Evolutionary conservation across 2,113 vertebrate species (phyloP), one percentile per base, ranked within the genome.

Genomic region (Spermophilus dauricus): DNA sequence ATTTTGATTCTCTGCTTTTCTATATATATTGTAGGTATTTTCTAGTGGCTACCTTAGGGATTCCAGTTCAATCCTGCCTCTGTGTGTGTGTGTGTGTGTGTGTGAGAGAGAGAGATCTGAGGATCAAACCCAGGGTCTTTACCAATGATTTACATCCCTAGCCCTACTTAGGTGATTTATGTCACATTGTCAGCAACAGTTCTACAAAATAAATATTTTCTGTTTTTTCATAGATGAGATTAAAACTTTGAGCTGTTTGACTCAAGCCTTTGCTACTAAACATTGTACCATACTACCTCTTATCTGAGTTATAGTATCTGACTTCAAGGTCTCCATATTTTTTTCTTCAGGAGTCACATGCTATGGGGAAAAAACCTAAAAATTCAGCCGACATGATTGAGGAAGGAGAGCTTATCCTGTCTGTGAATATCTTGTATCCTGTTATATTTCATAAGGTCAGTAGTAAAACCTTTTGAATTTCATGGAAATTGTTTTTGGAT

Each of bases 341-440:
- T 72, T 80, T 95, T 63, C 58, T 53, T 95, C n/a, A 99, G 99
- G 99, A 99, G 89, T 99, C 99, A 85, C 96, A 99, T 89, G 98
- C 98, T 39, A 5, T 98, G 39, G 99, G 99, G 12, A 99, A 98
- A 97, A 99, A 97, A 91, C 99, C 99, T 96, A 98, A 98, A 10
- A 72, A 98, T 45, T 90, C 86, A 75, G 80, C 53, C 75, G 97
- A 99, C 96, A 61, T 98, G 89, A 76, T 99, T 95, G 98, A 98
- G 7, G 99, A 99, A 89, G 99, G 99, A 96, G 99, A 99, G 32
- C 88, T 99, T 77, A 98, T 99, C 96, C 97, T 99, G 8, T 99
- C 98, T 85, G 96, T 99, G 95, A 99, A 99, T 73, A 96, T 99
- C 94, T 99, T 99, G 96, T 99, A 99, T 89, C 99, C 99, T 10